Evolutionary conservation across 2,113 vertebrate genomes (phyloP).

Genomic region (Varanus salvator): DNA sequence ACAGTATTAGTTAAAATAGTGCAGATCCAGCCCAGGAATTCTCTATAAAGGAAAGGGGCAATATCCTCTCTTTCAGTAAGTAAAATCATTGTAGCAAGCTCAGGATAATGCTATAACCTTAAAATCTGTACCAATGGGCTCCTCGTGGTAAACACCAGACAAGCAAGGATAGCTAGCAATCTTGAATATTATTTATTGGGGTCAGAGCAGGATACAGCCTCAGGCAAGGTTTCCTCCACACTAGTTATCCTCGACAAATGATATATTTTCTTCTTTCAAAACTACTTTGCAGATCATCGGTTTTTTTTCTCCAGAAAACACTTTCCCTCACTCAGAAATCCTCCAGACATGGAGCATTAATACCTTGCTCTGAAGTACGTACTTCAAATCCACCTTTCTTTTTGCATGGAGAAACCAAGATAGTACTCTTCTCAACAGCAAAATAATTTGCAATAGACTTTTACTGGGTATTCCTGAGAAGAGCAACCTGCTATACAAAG

Average conservation of each 20-base stretch:
- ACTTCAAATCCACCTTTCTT: background rate
- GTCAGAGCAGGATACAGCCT: too few relatives aligned
- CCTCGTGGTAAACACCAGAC: slow-evolving; percentile 3
- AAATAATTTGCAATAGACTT: background rate
- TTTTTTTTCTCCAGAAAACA: background rate
- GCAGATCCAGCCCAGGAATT: too few relatives aligned
- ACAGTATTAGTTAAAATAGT: too few relatives aligned
- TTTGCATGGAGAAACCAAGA: background rate
- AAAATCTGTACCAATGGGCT: slow-evolving; percentile 23
- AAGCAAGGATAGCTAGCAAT: slow-evolving; percentile 43
- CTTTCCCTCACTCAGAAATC: background rate
- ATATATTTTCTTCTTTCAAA: background rate
- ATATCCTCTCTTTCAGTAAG: background rate
- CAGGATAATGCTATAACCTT: slow-evolving; percentile 38
- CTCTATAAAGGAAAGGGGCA: slow-evolving; percentile 17
- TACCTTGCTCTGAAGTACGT: background rate
- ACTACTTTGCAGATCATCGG: background rate
- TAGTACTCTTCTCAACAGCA: background rate
- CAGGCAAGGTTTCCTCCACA: background rate
- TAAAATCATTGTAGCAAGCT: slow-evolving; percentile 29
- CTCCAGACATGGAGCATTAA: background rate
- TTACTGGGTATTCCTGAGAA: background rate
- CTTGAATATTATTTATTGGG: background rate
- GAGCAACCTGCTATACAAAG: background rate
- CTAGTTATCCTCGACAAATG: background rate